These are phyloP conservation scores for Creontiades dilutus DNA, from an alignment of 2,888 invertebrate species.

Conservation along the genomic window DNA sequence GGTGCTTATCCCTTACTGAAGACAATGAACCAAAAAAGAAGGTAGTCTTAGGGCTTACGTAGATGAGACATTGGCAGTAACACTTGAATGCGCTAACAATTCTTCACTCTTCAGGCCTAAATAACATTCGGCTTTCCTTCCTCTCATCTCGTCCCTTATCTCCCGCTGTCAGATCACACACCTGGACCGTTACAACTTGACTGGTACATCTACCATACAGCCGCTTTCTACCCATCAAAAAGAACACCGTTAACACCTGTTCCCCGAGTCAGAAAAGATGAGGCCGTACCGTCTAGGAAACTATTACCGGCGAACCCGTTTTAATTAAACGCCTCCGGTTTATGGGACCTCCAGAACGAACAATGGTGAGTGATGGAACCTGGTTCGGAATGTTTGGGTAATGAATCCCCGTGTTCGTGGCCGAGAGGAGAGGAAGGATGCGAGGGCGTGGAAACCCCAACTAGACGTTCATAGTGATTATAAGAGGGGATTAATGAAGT, in stretches of 20 bases:
- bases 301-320: conserved; percentile 8
- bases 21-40: too few relatives aligned
- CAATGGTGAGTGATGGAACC: conserved; percentile 37
- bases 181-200: background rate
- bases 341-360: conserved; percentile 12
- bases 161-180: background rate
- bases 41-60: too few relatives aligned
- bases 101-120: too few relatives aligned
- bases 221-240: conserved; percentile 24
- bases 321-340: conserved; percentile 36
- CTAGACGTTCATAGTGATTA: conserved; percentile 43
- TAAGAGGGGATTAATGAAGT: conserved; percentile 34
- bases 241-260: conserved; percentile 36
- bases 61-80: too few relatives aligned
- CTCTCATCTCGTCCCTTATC: background rate
- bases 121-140: too few relatives aligned
- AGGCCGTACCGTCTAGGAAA: conserved; percentile 15
- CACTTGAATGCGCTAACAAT: too few relatives aligned
- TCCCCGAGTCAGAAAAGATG: background rate
- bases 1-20: too few relatives aligned
- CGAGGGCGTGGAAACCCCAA: conserved; percentile 34
- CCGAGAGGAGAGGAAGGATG: conserved; percentile 9
- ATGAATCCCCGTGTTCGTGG: conserved; percentile 34
- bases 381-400: conserved; percentile 17
- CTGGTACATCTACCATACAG: background rate